These are phyloP conservation scores for Hypsopygia costalis DNA, from an alignment of 2,888 invertebrate species.

Conservation along the genomic window DNA sequence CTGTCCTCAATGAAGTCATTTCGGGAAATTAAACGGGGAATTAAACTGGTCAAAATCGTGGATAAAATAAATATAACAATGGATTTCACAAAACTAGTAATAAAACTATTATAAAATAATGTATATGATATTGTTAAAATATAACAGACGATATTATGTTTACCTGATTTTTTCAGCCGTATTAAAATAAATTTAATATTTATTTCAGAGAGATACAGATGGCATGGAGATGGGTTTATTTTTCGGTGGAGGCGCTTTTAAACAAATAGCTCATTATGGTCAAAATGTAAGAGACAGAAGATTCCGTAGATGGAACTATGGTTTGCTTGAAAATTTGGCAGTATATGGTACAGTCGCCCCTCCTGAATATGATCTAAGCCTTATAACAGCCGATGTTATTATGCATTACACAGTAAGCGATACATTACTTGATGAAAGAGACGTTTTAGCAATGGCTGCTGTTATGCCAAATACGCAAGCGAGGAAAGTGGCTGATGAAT, in stretches of 20 bases:
- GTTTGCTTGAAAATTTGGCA: constrained; percentile 31
- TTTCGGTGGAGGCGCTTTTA: constrained; percentile 41
- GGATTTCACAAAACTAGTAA: no score
- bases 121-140: no score
- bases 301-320: constrained; percentile 51
- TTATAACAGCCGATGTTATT: constrained; percentile 38
- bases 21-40: no score
- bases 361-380: constrained; percentile 43
- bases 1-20: no score
- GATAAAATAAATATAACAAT: no score
- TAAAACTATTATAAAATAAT: no score
- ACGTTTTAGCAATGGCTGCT: constrained; percentile 47
- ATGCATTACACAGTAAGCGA: constrained; percentile 55
- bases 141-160: no score
- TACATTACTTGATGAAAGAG: constrained; percentile 39
- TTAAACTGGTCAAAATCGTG: no score
- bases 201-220: background rate
- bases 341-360: constrained; percentile 38
- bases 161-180: no score
- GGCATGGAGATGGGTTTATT: background rate
- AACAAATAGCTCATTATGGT: constrained; percentile 58
- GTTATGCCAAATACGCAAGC: constrained; percentile 43
- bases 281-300: constrained; percentile 50
- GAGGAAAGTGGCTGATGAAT: constrained; percentile 41
- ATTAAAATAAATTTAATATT: background rate